Base-by-base conservation (phyloP, 2,888 invertebrate species). In the Dorcus hopei region DNA sequence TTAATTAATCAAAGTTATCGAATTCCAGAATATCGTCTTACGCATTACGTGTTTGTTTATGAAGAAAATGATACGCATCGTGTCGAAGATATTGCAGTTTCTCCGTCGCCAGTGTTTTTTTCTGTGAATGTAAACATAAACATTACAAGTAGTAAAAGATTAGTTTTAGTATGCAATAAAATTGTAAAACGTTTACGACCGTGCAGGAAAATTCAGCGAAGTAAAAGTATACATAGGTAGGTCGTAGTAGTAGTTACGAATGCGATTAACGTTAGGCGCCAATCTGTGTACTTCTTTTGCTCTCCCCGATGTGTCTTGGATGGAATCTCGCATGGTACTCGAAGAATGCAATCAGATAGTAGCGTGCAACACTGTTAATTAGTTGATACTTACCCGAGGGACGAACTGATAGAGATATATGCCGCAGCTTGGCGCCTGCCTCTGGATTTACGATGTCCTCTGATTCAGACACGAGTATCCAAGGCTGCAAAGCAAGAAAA, bases 401-500 rank as follows among this genome's bases (percentile, higher is more conserved):
- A 48, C 39, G 58, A 62, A 60, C 59, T 60, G 60, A 62, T 60
- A 56, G 57, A 61, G 61, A 61, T 63, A 59, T 61, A 61, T 58
- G 61, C 48, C 57, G 59, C 58, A 61, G 62, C 61, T 65, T 67
- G 69, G 69, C 69, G 69, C 69, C 69, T 63, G 69, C 59, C 66
- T 66, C 65, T 65, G 68, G 65, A 67, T 68, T 67, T 66, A 68
- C 63, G 61, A 65, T 63, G 62, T 58, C 62, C 64, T 62, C 59
- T 58, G 61, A 59, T 62, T 62, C 62, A 64, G 62, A 59, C 65
- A 62, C 65, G 61, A 62, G 64, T 58, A 62, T 57, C 59, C 61
- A 63, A 65, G 63, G 67, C 64, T 61, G 61, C 60, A 58, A 51
- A 59, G 62, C 63, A 69, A 66, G 69, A 69, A 71, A 70, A 71